Evolutionary conservation across 2,113 vertebrate species (phyloP).

Genomic region (Corythornis vintsioides): DNA sequence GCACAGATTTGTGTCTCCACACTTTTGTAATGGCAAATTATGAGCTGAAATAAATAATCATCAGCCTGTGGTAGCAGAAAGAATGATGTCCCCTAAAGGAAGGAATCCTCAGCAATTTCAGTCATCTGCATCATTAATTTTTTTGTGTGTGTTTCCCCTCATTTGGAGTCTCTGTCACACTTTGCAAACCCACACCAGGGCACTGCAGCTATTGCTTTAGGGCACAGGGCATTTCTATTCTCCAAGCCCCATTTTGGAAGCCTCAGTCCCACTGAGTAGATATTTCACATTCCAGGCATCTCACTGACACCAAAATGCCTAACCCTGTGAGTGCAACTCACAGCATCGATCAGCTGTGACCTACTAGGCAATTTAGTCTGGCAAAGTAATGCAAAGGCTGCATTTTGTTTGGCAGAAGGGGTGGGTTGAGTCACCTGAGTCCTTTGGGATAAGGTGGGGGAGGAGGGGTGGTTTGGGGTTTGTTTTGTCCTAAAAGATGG

Average conservation of each 20-base stretch:
- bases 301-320: conserved; percentile 54
- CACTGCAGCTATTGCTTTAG: conserved; percentile 22
- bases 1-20: conserved; percentile 42
- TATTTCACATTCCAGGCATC: conserved; percentile 40
- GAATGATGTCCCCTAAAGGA: conserved; percentile 44
- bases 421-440: not conserved
- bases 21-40: conserved; percentile 44
- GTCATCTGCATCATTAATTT: conserved; percentile 57
- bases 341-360: not conserved
- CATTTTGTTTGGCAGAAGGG: not conserved
- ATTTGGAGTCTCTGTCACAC: conserved; percentile 52
- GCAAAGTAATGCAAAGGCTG: not conserved
- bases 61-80: conserved; percentile 20
- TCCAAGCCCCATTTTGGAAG: not conserved
- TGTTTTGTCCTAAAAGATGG: not conserved
- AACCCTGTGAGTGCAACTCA: conserved; percentile 9
- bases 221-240: conserved; percentile 37
- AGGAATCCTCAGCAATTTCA: conserved; percentile 48
- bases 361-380: not conserved
- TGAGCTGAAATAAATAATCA: conserved; percentile 60
- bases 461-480: not conserved
- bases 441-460: not conserved
- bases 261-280: conserved; percentile 37
- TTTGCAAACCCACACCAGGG: conserved; percentile 54
- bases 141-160: not conserved